A percentile compares a stretch with the other conserved stretches of the same genome.
phyloP scores from a whole-genome alignment of 2,113 vertebrate species.

The Malurus melanocephalus region DNA sequence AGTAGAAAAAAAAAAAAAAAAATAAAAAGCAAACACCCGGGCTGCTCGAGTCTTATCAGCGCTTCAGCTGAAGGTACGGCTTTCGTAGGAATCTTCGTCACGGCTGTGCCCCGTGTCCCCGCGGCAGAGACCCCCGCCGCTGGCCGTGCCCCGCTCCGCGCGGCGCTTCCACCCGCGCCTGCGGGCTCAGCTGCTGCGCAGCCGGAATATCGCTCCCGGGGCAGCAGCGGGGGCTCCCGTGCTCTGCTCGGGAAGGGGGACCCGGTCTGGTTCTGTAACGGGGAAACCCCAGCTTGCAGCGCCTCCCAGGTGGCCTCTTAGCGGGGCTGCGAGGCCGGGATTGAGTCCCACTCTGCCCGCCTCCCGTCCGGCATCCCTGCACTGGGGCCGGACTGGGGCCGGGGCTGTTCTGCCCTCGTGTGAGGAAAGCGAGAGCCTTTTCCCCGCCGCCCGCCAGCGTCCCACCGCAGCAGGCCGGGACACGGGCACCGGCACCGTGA shows the following conservation, averaged over 20 bases:
- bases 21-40: neutral
- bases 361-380: neutral
- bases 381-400: neutral
- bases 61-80: neutral
- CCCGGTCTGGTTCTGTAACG: too few species aligned
- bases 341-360: neutral
- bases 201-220: too few species aligned
- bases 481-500: neutral
- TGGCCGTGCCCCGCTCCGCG: neutral
- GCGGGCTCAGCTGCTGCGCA: neutral
- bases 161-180: neutral
- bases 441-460: neutral
- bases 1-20: neutral
- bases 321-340: neutral
- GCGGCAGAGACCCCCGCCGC: neutral
- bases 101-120: neutral
- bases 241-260: neutral
- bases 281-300: neutral
- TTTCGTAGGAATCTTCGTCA: neutral
- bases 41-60: neutral
- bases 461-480: neutral
- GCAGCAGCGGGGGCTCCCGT: neutral
- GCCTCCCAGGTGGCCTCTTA: neutral
- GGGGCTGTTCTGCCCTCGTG: neutral
- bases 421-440: neutral